Evolutionary conservation across 2,888 invertebrate species (phyloP).

Genomic region (Steinernema carpocapsae): DNA sequence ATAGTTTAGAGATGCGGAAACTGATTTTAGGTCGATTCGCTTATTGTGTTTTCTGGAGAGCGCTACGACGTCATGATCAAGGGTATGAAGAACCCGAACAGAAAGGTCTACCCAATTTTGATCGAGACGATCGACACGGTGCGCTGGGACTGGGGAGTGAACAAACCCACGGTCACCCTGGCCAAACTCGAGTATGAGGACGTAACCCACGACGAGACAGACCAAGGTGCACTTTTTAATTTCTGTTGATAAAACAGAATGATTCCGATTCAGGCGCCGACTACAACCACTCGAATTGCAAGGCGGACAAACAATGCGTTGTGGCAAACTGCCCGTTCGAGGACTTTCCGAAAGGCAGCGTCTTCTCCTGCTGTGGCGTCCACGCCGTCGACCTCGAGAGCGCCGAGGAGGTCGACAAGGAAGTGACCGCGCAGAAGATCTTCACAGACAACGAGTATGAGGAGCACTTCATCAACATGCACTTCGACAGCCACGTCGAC

Average conservation of each 20-base stretch:
- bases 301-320: not conserved
- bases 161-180: constrained; percentile 5
- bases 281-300: constrained; percentile 29
- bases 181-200: constrained; percentile 34
- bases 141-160: constrained; percentile 16
- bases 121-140: constrained; percentile 44
- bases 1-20: not conserved
- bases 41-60: constrained; percentile 65
- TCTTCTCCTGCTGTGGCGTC: constrained; percentile 17
- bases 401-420: not conserved
- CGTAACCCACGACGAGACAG: constrained; percentile 17
- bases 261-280: constrained; percentile 32
- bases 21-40: constrained; percentile 46
- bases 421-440: not conserved
- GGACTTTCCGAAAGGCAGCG: not conserved
- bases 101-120: constrained; percentile 49
- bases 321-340: constrained; percentile 32
- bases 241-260: constrained; percentile 23
- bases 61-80: constrained; percentile 63
- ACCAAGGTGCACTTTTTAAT: constrained; percentile 36
- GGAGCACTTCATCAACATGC: constrained; percentile 55
- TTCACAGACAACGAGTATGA: constrained; percentile 36
- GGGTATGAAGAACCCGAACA: constrained; percentile 47
- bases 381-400: constrained; percentile 5
- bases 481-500: constrained; percentile 60